Conservation (phyloP, 35 echinoderm and acorn worm genomes). For the Acanthaster planci region DNA sequence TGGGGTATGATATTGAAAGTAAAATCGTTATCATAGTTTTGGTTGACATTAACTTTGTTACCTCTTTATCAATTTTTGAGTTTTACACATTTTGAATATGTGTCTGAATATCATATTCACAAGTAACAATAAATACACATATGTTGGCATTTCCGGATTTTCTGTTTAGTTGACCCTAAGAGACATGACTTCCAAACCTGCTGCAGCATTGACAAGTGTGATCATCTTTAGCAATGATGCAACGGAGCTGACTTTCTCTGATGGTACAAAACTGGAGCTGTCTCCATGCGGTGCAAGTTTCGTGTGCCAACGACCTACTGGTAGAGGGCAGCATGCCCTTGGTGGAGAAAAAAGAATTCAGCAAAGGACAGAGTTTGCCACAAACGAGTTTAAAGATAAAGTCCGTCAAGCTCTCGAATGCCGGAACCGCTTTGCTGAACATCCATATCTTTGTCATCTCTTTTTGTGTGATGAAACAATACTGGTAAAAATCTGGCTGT, state of each 20-base stretch:
- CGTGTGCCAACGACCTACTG: background rate
- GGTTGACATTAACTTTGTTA: too few relatives aligned
- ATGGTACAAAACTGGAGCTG: background rate
- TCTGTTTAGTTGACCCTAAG: background rate
- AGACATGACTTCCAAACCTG: background rate
- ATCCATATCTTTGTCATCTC: background rate
- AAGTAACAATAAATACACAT: too few relatives aligned
- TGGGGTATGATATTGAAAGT: too few relatives aligned
- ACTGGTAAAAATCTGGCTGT: background rate
- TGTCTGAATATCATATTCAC: too few relatives aligned
- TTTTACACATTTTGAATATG: too few relatives aligned
- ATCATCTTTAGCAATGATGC: constrained; percentile 15
- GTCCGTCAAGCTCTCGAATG: background rate
- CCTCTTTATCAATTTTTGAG: too few relatives aligned
- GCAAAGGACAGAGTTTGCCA: background rate
- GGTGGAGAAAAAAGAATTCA: background rate
- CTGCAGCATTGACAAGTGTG: background rate
- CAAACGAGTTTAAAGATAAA: constrained; percentile 7
- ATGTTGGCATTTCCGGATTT: too few relatives aligned
- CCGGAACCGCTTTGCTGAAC: constrained; percentile 19
- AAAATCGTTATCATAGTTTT: too few relatives aligned
- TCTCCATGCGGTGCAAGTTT: constrained; percentile 11
- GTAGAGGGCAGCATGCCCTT: background rate
- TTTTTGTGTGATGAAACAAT: background rate
- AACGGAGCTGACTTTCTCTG: constrained; percentile 1